phyloP scores from a whole-genome alignment of 2,888 invertebrate genomes.

The Hypsopygia costalis region DNA sequence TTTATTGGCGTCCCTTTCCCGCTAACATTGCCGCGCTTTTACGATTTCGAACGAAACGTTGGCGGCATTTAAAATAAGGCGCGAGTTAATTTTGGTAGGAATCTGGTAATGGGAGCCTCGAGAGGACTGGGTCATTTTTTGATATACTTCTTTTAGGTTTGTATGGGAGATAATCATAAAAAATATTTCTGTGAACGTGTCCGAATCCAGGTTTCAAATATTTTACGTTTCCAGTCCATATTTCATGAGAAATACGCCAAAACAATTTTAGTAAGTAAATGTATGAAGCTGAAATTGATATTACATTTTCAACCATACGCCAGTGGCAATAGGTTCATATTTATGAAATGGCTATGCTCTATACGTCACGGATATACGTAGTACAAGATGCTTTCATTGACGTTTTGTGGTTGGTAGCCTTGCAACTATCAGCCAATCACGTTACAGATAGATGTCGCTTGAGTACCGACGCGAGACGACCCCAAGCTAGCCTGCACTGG shows the following conservation, averaged over 20 bases:
- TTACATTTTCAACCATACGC: constrained; percentile 24
- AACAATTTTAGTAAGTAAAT: constrained; percentile 63
- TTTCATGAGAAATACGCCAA: constrained; percentile 43
- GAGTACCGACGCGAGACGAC: constrained; percentile 69
- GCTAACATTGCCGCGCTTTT: constrained; percentile 74
- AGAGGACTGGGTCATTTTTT: constrained; percentile 68
- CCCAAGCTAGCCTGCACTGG: constrained; percentile 76
- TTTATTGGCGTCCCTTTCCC: constrained; percentile 78
- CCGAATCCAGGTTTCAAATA: constrained; percentile 28
- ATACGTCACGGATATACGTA: constrained; percentile 76
- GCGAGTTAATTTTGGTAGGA: constrained; percentile 71
- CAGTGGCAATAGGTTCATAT: constrained; percentile 24
- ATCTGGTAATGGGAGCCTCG: constrained; percentile 58
- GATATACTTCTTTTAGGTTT: constrained; percentile 70
- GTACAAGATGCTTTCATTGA: constrained; percentile 51
- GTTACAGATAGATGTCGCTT: constrained; percentile 65
- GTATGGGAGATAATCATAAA: constrained; percentile 36
- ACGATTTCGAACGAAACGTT: constrained; percentile 69
- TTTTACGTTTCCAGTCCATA: constrained; percentile 33
- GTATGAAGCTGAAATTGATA: constrained; percentile 42
- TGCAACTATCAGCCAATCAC: constrained; percentile 59
- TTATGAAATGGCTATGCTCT: constrained; percentile 19
- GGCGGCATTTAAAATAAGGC: constrained; percentile 76
- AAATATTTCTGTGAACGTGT: constrained; percentile 36
- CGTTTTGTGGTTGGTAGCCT: constrained; percentile 52